Percentiles rank a stretch among this genome's conserved stretches.
These are phyloP conservation scores for Tauraco hartlaubi DNA, from an alignment of 2,797 vertebrate species.

Conservation along the genomic window DNA sequence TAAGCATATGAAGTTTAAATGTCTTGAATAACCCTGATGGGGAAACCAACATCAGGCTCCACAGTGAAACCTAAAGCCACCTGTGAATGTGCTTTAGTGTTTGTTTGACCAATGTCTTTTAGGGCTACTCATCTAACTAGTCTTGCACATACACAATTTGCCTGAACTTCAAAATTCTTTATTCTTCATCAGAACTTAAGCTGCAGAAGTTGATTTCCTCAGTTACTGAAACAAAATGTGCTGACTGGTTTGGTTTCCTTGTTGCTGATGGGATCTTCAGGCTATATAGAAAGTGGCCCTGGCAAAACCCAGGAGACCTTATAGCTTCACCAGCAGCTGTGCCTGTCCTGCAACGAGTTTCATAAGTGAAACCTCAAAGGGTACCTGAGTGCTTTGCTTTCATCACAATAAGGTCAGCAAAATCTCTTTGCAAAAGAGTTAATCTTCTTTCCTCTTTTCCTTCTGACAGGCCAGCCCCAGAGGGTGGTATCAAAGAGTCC, in stretches of 20 bases:
- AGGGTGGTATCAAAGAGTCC: slow-evolving; percentile 80
- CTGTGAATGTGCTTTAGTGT: not conserved
- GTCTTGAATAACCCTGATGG: not conserved
- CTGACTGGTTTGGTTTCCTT: not conserved
- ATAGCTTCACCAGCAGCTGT: not conserved
- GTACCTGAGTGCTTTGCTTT: not conserved
- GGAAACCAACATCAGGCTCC: not conserved
- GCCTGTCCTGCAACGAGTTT: not conserved
- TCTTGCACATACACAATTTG: not conserved
- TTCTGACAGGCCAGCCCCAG: slow-evolving; percentile 76
- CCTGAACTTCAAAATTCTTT: not conserved
- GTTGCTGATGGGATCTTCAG: not conserved
- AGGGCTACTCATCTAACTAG: not conserved
- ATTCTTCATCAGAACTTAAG: not conserved
- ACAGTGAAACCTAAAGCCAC: not conserved
- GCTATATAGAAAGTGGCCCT: not conserved
- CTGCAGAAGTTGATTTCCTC: not conserved
- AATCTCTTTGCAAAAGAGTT: not conserved
- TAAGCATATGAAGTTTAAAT: not conserved
- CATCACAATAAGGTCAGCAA: not conserved
- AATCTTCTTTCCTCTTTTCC: not conserved
- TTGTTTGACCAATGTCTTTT: not conserved
- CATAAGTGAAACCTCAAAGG: not conserved
- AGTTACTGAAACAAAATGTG: not conserved
- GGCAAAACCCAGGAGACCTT: not conserved